Conservation (phyloP, 2,113 vertebrate species). For the Holacanthus passer region DNA sequence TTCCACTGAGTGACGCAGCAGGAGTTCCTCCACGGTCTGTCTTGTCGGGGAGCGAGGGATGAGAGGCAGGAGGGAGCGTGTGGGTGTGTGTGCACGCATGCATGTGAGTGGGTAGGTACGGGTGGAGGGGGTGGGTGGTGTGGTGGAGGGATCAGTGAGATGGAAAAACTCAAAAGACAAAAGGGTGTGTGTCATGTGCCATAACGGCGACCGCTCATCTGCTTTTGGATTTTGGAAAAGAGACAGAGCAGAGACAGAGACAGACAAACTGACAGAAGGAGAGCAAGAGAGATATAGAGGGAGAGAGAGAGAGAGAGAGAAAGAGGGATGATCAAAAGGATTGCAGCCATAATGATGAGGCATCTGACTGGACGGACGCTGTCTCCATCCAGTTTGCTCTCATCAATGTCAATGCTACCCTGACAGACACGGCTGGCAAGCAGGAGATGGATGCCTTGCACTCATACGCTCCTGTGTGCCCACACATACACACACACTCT, state of each 20-base stretch:
- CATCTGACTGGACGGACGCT: slow-evolving; percentile 67
- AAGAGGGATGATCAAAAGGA: slow-evolving; percentile 77
- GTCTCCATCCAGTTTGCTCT: slow-evolving; percentile 79
- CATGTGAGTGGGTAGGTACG: slow-evolving; percentile 22
- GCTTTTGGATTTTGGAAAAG: slow-evolving; percentile 32
- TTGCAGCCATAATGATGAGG: slow-evolving; percentile 71
- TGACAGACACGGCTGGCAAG: slow-evolving; percentile 46
- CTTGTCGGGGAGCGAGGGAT: slow-evolving; percentile 32
- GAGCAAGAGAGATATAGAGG: no score
- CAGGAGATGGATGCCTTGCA: slow-evolving; percentile 51
- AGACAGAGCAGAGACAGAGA: slow-evolving; percentile 55
- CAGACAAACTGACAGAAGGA: slow-evolving; percentile 41
- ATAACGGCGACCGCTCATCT: slow-evolving; percentile 58
- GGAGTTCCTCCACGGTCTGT: slow-evolving; percentile 28
- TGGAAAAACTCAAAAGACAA: slow-evolving; percentile 68
- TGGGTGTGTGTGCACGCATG: slow-evolving; percentile 33
- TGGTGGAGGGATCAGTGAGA: slow-evolving; percentile 41
- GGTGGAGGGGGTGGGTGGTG: neutral
- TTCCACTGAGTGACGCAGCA: slow-evolving; percentile 43
- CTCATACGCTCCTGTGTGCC: slow-evolving; percentile 48
- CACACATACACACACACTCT: slow-evolving; percentile 21
- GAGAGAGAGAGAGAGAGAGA: slow-evolving; percentile 36
- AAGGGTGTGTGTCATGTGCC: slow-evolving; percentile 66
- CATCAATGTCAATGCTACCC: slow-evolving; percentile 76
- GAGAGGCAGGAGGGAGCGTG: slow-evolving; percentile 28